Base-by-base conservation (phyloP, 2,888 invertebrate genomes). In the Acronicta psi region DNA sequence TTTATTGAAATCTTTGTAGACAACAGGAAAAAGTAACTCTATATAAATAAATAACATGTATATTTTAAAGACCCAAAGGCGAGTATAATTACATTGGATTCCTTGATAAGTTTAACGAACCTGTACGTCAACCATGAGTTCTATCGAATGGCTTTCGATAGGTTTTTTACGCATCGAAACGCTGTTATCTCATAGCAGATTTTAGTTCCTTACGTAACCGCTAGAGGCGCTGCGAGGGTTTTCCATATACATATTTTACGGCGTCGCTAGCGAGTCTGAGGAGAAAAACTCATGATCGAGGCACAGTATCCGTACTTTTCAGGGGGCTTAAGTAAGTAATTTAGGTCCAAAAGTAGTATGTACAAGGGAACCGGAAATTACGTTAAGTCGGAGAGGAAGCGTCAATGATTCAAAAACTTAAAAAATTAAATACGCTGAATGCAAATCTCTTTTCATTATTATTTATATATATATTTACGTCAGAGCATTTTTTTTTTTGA, bases 61-160 rank as follows among this genome's bases (percentile, higher is more conserved):
- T 37, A 9, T 46, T 45, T 53, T 31, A 25, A 14, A 40, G 34
- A 57, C 34, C 3, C 45, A 64, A 58, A 64, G 20, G 51, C 6
- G 41, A 14, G 9, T n/a, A 38, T 65, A 55, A 59, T 59, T 52
- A 71, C 46, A 65, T 65, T 46, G 50, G 42, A 70, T 65, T 71
- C 42, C 40, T 20, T 58, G 55, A 70, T 43, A 52, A 59, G 44
- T 37, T 57, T n/a, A n/a, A 43, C 36, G 31, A 49, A 37, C 29
- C 37, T 59, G n/a, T n/a, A n/a, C n/a, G n/a, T n/a, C n/a, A n/a
- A n/a, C n/a, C n/a, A n/a, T n/a, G n/a, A n/a, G n/a, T n/a, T n/a
- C n/a, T n/a, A n/a, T n/a, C n/a, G n/a, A n/a, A n/a, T n/a, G n/a
- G n/a, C n/a, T n/a, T n/a, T n/a, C n/a, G n/a, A n/a, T n/a, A n/a